Conservation (phyloP, 1,140 invertebrate genomes). For the Bombus huntii region DNA sequence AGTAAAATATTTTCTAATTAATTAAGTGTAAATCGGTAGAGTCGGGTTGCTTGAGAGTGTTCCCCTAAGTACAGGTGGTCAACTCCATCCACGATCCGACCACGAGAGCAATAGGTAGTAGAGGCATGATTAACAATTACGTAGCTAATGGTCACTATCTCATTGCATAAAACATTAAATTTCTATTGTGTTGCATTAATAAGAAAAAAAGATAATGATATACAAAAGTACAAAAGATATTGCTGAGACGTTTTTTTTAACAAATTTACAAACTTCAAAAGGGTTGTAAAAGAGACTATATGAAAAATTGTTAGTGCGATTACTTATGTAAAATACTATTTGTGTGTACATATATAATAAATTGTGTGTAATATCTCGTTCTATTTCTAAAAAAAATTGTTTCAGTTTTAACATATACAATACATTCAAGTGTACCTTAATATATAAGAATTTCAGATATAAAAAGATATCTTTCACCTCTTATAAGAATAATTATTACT, state of each 20-base stretch:
- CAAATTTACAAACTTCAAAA: background rate
- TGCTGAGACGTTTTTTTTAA: background rate
- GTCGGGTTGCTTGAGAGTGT: too few species aligned
- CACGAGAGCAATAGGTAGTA: background rate
- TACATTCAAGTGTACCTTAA: too few species aligned
- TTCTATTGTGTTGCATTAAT: background rate
- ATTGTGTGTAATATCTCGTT: background rate
- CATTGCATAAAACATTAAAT: background rate
- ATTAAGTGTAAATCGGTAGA: too few species aligned
- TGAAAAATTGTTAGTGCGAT: background rate
- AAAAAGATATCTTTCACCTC: background rate
- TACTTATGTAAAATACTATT: background rate
- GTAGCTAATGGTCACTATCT: background rate
- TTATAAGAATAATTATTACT: background rate
- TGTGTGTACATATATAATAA: too few species aligned
- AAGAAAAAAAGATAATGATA: background rate
- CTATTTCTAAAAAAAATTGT: background rate
- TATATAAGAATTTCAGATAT: too few species aligned
- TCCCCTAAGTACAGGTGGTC: too few species aligned
- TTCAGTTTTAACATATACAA: background rate
- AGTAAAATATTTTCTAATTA: too few species aligned
- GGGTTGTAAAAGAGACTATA: background rate
- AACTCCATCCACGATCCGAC: background rate
- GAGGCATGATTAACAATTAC: background rate
- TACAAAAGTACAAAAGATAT: background rate